Evolutionary conservation across 2,888 invertebrate genomes (phyloP).

Genomic region (Strigamia crassipes): DNA sequence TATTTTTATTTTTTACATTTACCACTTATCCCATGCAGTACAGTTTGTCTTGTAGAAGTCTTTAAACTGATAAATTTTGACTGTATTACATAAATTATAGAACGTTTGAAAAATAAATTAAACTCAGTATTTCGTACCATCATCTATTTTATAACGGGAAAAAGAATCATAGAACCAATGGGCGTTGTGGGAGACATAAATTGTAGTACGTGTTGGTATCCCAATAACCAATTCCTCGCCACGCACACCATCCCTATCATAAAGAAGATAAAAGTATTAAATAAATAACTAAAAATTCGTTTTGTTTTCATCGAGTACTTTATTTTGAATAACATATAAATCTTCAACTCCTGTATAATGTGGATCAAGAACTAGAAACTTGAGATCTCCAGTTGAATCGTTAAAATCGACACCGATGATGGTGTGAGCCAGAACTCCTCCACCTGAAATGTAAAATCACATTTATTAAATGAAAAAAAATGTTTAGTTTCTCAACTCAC

Average conservation of each 20-base stretch:
- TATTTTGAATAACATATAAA: constrained; percentile 64
- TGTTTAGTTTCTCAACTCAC: constrained; percentile 60
- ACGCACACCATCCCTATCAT: constrained; percentile 93
- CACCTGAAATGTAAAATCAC: constrained; percentile 71
- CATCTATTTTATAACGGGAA: not conserved
- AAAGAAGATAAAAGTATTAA: constrained; percentile 54
- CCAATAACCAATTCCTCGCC: constrained; percentile 96
- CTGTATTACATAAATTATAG: constrained; percentile 10
- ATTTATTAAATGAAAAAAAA: too few relatives aligned
- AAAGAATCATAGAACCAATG: constrained; percentile 54
- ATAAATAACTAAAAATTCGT: not conserved
- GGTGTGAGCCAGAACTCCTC: constrained; percentile 96
- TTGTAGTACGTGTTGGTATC: constrained; percentile 93
- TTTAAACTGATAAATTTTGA: not conserved
- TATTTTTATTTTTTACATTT: not conserved
- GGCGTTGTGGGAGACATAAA: constrained; percentile 86
- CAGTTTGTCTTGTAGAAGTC: not conserved
- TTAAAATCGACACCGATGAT: constrained; percentile 93
- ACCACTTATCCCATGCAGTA: not conserved
- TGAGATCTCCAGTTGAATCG: constrained; percentile 74
- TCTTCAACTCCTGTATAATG: constrained; percentile 94
- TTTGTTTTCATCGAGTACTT: constrained; percentile 53
- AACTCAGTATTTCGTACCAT: not conserved
- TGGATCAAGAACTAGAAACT: constrained; percentile 96
- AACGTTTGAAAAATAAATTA: constrained; percentile 8